Conservation (phyloP, 2,797 vertebrate genomes). For the Sarcophilus harrisii region DNA sequence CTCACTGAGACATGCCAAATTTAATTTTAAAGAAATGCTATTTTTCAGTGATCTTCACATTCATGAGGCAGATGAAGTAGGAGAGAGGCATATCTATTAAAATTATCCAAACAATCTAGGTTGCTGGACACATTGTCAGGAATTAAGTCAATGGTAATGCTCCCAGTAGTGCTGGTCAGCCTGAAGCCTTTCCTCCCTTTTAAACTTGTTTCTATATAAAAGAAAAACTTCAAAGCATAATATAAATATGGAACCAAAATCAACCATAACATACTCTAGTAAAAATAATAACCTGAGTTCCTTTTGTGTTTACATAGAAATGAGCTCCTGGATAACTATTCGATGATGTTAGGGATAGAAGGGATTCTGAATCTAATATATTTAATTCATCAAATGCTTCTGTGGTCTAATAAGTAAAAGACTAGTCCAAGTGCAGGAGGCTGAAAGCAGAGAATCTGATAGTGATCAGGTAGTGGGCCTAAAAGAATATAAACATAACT, state of each 20-base stretch:
- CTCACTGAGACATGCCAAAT: slow-evolving; percentile 28
- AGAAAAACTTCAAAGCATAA: not conserved
- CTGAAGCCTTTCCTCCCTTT: not conserved
- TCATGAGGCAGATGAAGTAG: slow-evolving; percentile 2
- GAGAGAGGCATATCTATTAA: not conserved
- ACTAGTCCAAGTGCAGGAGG: not conserved
- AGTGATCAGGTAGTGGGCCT: not conserved
- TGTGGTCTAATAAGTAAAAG: not conserved
- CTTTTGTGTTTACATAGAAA: slow-evolving; percentile 6
- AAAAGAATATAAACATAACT: slow-evolving; percentile 14
- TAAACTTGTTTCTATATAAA: not conserved
- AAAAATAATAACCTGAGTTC: not conserved
- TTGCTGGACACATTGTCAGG: not conserved
- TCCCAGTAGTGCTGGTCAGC: not conserved
- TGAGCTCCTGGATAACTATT: not conserved
- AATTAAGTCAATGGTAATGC: not conserved
- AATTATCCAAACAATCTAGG: slow-evolving; percentile 1
- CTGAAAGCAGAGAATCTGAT: not conserved
- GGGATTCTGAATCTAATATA: not conserved
- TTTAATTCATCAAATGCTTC: not conserved
- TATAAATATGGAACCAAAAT: not conserved
- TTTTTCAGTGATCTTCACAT: slow-evolving; percentile 9
- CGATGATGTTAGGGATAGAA: not conserved
- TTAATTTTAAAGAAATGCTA: slow-evolving; percentile 50
- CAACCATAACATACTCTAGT: not conserved